Conservation (phyloP, 2,113 vertebrate species). For the Dicentrarchus labrax region DNA sequence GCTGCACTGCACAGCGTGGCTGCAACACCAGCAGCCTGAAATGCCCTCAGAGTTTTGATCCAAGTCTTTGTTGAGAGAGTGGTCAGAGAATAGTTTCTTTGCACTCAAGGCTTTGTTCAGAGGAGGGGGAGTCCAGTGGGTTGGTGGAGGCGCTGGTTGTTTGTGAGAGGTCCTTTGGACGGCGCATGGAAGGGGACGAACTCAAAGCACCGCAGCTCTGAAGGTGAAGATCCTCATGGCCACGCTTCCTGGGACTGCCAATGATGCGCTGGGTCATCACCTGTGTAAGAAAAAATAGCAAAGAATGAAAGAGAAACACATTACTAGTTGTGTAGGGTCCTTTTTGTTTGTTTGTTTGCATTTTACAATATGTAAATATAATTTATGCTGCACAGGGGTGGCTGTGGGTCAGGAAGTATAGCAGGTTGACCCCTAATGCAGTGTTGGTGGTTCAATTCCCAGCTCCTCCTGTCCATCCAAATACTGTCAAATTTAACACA, state of each 20-base stretch:
- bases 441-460: background rate
- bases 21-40: slow-evolving; percentile 52
- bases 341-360: background rate
- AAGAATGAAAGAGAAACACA: slow-evolving; percentile 12
- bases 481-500: too few relatives aligned
- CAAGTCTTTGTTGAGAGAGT: slow-evolving; percentile 50
- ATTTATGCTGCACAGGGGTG: background rate
- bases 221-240: slow-evolving; percentile 89
- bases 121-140: slow-evolving; percentile 62
- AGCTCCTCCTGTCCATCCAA: background rate
- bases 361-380: background rate
- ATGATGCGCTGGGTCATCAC: slow-evolving; percentile 86
- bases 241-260: slow-evolving; percentile 82
- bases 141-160: slow-evolving; percentile 47
- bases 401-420: background rate
- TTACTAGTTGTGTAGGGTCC: too few relatives aligned
- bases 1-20: slow-evolving; percentile 39
- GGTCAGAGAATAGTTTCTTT: slow-evolving; percentile 89
- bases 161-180: slow-evolving; percentile 69
- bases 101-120: slow-evolving; percentile 84
- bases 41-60: slow-evolving; percentile 59
- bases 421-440: background rate
- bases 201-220: slow-evolving; percentile 93
- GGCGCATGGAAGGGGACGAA: slow-evolving; percentile 80
- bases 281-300: slow-evolving; percentile 59